phyloP scores from a whole-genome alignment of 1,140 invertebrate species.

The Aphaenogaster ashmeadi region DNA sequence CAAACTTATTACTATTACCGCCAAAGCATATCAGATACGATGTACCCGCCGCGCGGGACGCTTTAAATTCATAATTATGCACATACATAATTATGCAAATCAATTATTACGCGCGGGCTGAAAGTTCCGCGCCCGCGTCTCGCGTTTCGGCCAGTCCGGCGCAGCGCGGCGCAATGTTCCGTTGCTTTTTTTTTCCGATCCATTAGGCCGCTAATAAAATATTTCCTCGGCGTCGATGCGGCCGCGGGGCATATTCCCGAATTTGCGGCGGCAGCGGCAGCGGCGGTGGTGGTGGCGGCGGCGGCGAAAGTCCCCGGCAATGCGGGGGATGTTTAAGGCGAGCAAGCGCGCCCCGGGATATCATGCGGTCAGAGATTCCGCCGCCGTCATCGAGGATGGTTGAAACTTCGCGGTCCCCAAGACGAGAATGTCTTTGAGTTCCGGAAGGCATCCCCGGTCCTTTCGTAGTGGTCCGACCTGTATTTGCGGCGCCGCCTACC shows the following conservation, averaged over 20 bases:
- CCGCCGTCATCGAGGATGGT: constrained; percentile 77
- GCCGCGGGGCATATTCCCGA: constrained; percentile 39
- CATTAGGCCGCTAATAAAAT: constrained; percentile 63
- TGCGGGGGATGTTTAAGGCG: constrained; percentile 83
- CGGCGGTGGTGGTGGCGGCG: constrained; percentile 15
- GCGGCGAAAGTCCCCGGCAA: constrained; percentile 38
- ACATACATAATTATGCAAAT: constrained; percentile 77
- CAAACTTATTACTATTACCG: constrained; percentile 77
- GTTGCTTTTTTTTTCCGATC: constrained; percentile 37
- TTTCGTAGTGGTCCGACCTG: constrained; percentile 46
- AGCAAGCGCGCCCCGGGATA: constrained; percentile 81
- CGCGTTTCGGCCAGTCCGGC: constrained; percentile 50
- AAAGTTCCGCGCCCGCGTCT: constrained; percentile 67
- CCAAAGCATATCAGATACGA: constrained; percentile 71
- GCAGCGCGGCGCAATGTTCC: neutral
- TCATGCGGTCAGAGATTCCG: constrained; percentile 86
- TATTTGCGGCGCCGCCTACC: constrained; percentile 42
- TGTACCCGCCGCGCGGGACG: constrained; percentile 60
- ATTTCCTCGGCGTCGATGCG: constrained; percentile 35
- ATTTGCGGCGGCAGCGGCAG: constrained; percentile 30
- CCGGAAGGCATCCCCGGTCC: constrained; percentile 81
- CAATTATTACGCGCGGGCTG: constrained; percentile 73
- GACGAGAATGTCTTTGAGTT: constrained; percentile 87
- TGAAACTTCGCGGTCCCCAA: constrained; percentile 84
- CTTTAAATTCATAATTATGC: constrained; percentile 78